Conservation (phyloP, 2,797 vertebrate genomes). For the Hybognathus amarus region DNA sequence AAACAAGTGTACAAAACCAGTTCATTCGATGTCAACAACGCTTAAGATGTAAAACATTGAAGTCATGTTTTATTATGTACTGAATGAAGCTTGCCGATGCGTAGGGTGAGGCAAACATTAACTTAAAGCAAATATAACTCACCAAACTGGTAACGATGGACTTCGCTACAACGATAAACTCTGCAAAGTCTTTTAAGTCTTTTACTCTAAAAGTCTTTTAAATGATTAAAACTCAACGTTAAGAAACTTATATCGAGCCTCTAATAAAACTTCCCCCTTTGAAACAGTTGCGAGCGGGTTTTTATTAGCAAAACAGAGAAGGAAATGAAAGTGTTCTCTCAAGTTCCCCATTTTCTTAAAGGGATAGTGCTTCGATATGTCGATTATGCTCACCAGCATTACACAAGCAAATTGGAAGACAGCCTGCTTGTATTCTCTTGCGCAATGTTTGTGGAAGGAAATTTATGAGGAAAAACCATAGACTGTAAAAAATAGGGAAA, state of each 20-base stretch:
- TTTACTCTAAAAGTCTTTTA: no score
- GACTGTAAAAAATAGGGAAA: no score
- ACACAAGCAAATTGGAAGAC: no score
- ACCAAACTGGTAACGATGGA: neutral
- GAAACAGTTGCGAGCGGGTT: neutral
- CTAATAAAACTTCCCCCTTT: neutral
- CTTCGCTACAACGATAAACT: neutral
- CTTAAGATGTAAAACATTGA: neutral
- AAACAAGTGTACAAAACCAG: neutral
- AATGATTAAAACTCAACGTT: neutral
- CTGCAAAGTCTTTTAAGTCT: neutral
- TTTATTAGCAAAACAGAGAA: slow-evolving; percentile 3
- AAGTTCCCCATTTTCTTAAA: slow-evolving; percentile 71
- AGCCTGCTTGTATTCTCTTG: neutral
- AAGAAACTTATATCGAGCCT: neutral
- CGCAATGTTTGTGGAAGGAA: slow-evolving; percentile 15
- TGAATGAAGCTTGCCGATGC: neutral
- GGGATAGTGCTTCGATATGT: slow-evolving; percentile 27
- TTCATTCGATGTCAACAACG: no score
- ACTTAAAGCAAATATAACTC: slow-evolving; percentile 32
- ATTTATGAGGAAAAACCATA: no score
- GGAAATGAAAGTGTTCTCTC: slow-evolving; percentile 72
- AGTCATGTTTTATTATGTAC: neutral
- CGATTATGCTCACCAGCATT: neutral
- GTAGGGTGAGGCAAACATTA: neutral